These are phyloP conservation scores for Tetranychus truncatus DNA, from an alignment of 2,888 invertebrate species.

Conservation along the genomic window DNA sequence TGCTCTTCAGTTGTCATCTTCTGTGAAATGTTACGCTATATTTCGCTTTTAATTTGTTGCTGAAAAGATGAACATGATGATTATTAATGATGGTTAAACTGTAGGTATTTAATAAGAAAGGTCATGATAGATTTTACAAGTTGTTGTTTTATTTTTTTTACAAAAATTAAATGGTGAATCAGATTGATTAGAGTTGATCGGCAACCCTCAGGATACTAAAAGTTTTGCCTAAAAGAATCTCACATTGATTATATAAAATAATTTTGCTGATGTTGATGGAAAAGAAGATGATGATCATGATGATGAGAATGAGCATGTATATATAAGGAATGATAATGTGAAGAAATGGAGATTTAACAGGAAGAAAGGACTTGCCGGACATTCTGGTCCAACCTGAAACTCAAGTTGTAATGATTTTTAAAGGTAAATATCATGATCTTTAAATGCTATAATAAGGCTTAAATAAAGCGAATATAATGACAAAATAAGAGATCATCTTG, in stretches of 20 bases:
- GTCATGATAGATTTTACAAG: no score
- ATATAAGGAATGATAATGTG: not conserved
- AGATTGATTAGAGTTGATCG: conserved; percentile 15
- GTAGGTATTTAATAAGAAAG: no score
- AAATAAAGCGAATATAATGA: not conserved
- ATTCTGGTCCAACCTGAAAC: not conserved
- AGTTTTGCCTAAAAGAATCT: not conserved
- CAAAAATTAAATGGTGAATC: conserved; percentile 17
- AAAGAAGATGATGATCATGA: not conserved
- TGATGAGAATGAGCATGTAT: not conserved
- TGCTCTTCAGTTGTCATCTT: no score
- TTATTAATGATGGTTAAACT: no score
- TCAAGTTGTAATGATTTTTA: not conserved
- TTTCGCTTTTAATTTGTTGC: no score
- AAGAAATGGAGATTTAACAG: not conserved
- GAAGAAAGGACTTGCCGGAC: not conserved
- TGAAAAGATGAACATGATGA: no score
- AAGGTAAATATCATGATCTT: not conserved
- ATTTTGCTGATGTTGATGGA: not conserved
- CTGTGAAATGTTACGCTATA: no score
- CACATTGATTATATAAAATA: not conserved
- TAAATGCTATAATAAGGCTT: not conserved
- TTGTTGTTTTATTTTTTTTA: no score
- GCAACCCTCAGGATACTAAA: not conserved
- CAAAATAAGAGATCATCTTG: not conserved